phyloP scores from a whole-genome alignment of 2,888 invertebrate genomes.

The Myathropa florea region DNA sequence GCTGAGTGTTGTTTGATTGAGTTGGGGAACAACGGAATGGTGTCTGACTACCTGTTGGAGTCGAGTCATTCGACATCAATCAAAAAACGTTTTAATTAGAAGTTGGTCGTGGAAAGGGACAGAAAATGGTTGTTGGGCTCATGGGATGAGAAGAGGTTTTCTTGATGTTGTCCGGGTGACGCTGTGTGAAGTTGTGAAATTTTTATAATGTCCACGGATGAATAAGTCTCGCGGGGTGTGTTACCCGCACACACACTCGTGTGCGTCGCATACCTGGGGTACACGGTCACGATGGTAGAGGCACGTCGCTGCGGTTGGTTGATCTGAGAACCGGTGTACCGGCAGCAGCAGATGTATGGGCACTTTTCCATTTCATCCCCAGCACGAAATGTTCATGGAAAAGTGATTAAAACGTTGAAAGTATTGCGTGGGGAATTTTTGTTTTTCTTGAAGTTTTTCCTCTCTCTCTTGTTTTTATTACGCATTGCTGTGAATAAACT shows the following conservation, averaged over 20 bases:
- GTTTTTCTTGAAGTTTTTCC: neutral
- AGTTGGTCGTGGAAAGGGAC: constrained; percentile 27
- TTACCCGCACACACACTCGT: neutral
- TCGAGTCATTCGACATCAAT: constrained; percentile 36
- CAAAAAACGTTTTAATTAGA: constrained; percentile 49
- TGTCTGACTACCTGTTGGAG: neutral
- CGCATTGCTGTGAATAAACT: neutral
- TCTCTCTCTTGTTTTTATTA: too few species aligned
- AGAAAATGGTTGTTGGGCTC: neutral
- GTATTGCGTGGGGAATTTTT: neutral
- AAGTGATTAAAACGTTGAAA: constrained; percentile 35
- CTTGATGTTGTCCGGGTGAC: neutral
- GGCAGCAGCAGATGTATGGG: constrained; percentile 62
- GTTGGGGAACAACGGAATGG: neutral
- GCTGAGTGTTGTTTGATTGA: neutral
- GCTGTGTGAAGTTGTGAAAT: constrained; percentile 39
- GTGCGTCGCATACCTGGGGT: neutral
- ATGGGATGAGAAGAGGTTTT: neutral
- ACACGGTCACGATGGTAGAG: constrained; percentile 9
- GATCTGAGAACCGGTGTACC: constrained; percentile 36
- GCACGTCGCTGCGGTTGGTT: neutral
- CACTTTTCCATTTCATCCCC: constrained; percentile 43
- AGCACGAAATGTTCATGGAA: constrained; percentile 7
- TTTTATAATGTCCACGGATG: constrained; percentile 46
- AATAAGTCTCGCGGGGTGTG: constrained; percentile 21